A percentile compares a stretch with the other conserved stretches of the same genome.
Evolutionary conservation across 35 echinoderm and acorn worm genomes (phyloP).

Genomic region (Patiria miniata): DNA sequence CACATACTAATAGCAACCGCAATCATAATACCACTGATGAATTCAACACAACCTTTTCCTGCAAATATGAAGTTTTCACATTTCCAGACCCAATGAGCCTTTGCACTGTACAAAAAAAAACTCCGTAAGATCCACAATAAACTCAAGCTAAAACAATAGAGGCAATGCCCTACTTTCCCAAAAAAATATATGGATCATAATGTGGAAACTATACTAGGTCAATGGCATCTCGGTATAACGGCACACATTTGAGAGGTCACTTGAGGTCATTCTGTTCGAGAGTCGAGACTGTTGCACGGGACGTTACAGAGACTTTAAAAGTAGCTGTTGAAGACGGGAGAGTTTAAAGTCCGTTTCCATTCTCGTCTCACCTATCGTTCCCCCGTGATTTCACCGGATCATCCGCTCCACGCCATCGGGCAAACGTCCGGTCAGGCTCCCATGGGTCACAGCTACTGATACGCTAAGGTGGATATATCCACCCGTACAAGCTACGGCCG

Average conservation of each 20-base stretch:
- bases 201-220: neutral
- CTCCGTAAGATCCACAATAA: too few relatives aligned
- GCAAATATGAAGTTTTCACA: too few relatives aligned
- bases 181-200: too few relatives aligned
- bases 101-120: too few relatives aligned
- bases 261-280: neutral
- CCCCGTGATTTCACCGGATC: neutral
- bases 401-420: neutral
- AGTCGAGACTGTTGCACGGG: neutral
- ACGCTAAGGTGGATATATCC: neutral
- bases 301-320: neutral
- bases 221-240: neutral
- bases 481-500: too few relatives aligned
- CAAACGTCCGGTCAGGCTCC: neutral
- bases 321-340: neutral
- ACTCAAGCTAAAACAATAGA: too few relatives aligned
- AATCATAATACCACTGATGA: too few relatives aligned
- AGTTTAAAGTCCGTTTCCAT: neutral
- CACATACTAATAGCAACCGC: too few relatives aligned
- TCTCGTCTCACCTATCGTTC: constrained; percentile 12
- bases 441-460: neutral
- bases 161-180: too few relatives aligned
- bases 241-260: neutral
- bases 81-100: too few relatives aligned
- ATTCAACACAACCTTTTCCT: too few relatives aligned